Conservation (phyloP, 2,797 vertebrate species). For the Malacoraja senta region DNA sequence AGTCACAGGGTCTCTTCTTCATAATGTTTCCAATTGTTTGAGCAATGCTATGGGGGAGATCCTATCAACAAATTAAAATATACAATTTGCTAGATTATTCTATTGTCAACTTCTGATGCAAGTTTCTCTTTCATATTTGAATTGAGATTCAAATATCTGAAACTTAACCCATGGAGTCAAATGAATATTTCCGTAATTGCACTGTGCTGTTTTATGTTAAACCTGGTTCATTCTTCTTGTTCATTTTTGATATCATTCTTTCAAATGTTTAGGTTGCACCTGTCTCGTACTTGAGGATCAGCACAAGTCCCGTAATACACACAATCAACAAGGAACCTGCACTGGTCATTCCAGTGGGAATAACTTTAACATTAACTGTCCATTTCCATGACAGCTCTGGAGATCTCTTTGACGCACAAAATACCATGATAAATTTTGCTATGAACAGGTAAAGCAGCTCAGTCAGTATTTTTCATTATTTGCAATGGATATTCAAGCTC, state of each 20-base stretch:
- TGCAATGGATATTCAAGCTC: background rate
- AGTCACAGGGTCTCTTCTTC: background rate
- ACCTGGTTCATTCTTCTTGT: background rate
- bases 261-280: conserved; percentile 70
- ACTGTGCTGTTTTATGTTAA: background rate
- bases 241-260: background rate
- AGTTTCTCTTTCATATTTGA: background rate
- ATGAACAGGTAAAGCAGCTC: conserved; percentile 74
- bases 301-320: conserved; percentile 66
- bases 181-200: background rate
- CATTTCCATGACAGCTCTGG: conserved; percentile 81
- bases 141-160: conserved; percentile 17
- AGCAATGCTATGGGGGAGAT: background rate
- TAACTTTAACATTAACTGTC: conserved; percentile 71
- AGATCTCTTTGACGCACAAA: conserved; percentile 74
- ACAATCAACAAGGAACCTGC: conserved; percentile 58
- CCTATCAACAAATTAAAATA: background rate
- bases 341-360: conserved; percentile 73
- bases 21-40: background rate
- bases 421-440: conserved; percentile 70
- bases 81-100: background rate
- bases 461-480: background rate
- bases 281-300: conserved; percentile 80
- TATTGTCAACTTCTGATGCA: background rate
- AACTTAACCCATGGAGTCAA: background rate